Base-by-base conservation (phyloP, 2,888 invertebrate species). In the Neelides folsomi region DNA sequence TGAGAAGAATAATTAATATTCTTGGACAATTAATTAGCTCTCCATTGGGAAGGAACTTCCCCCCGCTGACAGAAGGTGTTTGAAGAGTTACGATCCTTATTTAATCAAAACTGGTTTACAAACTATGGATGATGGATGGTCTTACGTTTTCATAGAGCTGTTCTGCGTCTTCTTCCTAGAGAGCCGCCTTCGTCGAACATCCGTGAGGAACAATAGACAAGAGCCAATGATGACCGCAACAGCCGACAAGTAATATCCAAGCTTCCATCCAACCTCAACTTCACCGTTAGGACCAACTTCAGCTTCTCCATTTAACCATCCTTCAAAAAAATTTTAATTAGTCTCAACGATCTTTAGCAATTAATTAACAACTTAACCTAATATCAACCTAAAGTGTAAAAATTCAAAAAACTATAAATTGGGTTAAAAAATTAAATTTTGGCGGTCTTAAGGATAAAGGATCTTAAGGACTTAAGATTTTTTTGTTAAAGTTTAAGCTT, bases 191-290 rank as follows among this genome's bases (percentile, higher is more conserved):
- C 81, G 75, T 68, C 86, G 84, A 55, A 86, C 73, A 71, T 86
- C 86, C 60, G 86, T 85, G 67, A 86, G 79, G 72, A 86, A 86
- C 56, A 86, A 76, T 9, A 83, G 78, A 60, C 83, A 73, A 56
- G 83, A 82, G 15, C 86, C 86, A 47, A 83, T 76, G 54, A 86
- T 74, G 15, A 82, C 82, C 69, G 83, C 83, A 6, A 82, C 80
- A 2, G 84, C 83, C 67, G 85, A 84, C 73, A 86, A 83, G 73
- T 86, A 86, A 71, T 86, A 87, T 10, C 86, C 86, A 13, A 82
- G 79, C 66, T 84, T 82, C 60, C 80, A 81, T 2, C 84, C 84
- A 66, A 27, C 27, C 27, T 27, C 27, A 27, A 27, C 4, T 27
- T 27, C 27, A 27, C 27, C 27, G 27, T 42, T 42, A 16, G 13